Percentiles rank a stretch among this genome's conserved stretches.
Conservation (phyloP, 2,797 vertebrate genomes). For the Sebastiscus tertius region DNA sequence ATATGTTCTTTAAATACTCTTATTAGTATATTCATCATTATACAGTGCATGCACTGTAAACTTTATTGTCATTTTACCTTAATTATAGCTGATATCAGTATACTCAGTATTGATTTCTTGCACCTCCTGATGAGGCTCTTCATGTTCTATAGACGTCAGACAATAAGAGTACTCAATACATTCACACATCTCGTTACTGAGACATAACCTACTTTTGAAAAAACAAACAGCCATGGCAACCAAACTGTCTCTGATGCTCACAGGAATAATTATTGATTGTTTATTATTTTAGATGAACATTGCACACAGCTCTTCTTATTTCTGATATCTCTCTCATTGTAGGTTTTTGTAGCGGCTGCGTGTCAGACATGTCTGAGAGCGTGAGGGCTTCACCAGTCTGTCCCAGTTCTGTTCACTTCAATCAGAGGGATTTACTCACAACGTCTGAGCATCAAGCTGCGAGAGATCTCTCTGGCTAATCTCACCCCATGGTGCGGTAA, state of each 20-base stretch:
- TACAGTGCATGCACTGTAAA: neutral
- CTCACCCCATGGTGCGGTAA: constrained; percentile 36
- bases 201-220: neutral
- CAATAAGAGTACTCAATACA: constrained; percentile 28
- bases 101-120: constrained; percentile 27
- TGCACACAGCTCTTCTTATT: neutral
- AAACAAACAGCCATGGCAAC: neutral
- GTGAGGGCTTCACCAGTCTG: constrained; percentile 51
- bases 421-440: constrained; percentile 78
- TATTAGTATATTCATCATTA: neutral
- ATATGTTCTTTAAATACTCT: neutral
- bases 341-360: constrained; percentile 1
- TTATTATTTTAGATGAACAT: neutral
- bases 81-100: neutral
- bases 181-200: constrained; percentile 63
- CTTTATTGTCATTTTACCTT: neutral
- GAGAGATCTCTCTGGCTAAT: constrained; percentile 62
- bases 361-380: constrained; percentile 32
- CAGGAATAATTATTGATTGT: neutral
- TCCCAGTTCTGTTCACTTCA: constrained; percentile 81
- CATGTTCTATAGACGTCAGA: constrained; percentile 16
- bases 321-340: neutral
- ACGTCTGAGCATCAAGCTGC: constrained; percentile 71
- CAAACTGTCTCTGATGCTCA: neutral
- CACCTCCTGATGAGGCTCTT: constrained; percentile 32